A percentile compares a stretch with the other conserved stretches of the same genome.
These are phyloP conservation scores for Disparrhopalites patrizii DNA, from an alignment of 2,888 invertebrate species.

Conservation along the genomic window DNA sequence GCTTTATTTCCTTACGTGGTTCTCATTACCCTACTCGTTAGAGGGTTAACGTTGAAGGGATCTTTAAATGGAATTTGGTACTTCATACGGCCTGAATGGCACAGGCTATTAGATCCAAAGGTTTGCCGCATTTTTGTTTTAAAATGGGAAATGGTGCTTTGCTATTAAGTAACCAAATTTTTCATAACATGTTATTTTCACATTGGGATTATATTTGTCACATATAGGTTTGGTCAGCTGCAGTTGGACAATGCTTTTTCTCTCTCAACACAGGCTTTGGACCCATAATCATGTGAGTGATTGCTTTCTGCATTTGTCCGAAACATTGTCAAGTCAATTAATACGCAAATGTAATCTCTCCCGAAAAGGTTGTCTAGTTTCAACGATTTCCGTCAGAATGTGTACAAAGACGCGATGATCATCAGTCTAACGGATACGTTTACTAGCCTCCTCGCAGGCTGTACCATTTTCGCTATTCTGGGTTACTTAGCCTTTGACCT, in stretches of 20 bases:
- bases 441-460: constrained; percentile 74
- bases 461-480: constrained; percentile 64
- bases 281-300: constrained; percentile 73
- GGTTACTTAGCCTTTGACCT: constrained; percentile 69
- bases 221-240: constrained; percentile 67
- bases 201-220: constrained; percentile 55
- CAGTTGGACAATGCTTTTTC: constrained; percentile 75
- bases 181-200: constrained; percentile 76
- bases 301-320: too few relatives aligned
- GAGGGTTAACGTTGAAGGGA: constrained; percentile 60
- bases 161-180: constrained; percentile 64
- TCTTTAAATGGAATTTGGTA: constrained; percentile 69
- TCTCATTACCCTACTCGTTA: constrained; percentile 66
- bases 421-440: constrained; percentile 63
- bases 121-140: constrained; percentile 58
- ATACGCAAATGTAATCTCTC: too few relatives aligned
- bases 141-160: background rate
- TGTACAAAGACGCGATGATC: constrained; percentile 65
- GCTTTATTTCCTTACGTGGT: constrained; percentile 80
- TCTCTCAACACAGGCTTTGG: constrained; percentile 64
- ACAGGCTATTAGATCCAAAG: constrained; percentile 64
- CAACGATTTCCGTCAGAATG: constrained; percentile 66
- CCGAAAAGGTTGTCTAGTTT: too few relatives aligned
- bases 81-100: constrained; percentile 76
- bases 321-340: too few relatives aligned